phyloP scores from a whole-genome alignment of 2,113 vertebrate species.

The Conger conger region DNA sequence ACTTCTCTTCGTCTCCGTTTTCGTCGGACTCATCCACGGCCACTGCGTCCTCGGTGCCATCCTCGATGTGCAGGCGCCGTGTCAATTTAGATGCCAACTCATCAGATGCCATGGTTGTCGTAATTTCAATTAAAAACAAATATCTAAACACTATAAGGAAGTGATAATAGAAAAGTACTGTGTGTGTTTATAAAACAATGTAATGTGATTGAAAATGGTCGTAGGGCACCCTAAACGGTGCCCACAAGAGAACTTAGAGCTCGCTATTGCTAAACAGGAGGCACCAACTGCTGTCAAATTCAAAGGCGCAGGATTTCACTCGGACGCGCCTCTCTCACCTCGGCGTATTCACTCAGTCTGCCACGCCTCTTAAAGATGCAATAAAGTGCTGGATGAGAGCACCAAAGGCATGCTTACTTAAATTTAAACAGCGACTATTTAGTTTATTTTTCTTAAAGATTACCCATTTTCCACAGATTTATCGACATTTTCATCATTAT shows the following conservation, averaged over 20 bases:
- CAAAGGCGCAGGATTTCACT: not conserved
- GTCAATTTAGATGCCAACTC: constrained; percentile 80
- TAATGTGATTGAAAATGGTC: not conserved
- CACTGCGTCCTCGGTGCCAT: constrained; percentile 58
- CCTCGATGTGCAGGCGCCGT: constrained; percentile 79
- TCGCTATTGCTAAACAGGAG: not conserved
- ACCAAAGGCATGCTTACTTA: not conserved
- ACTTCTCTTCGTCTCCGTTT: constrained; percentile 51
- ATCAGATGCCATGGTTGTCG: constrained; percentile 74
- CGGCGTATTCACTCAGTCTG: not conserved
- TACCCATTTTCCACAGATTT: not conserved
- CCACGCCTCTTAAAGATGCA: constrained; percentile 24
- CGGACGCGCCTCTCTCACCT: not conserved
- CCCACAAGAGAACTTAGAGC: too few species aligned
- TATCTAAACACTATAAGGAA: not conserved
- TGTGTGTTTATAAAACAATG: not conserved
- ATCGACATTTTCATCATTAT: too few species aligned
- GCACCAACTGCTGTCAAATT: not conserved
- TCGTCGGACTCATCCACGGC: constrained; percentile 49
- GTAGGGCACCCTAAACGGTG: too few species aligned
- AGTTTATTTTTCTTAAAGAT: not conserved
- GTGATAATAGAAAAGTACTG: too few species aligned
- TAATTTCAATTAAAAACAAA: not conserved
- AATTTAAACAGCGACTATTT: too few species aligned
- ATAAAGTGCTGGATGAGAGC: not conserved